Evolutionary conservation across 37 sponge, comb jelly and placozoan genomes (phyloP).

Genomic region (Hormiphora californensis): DNA sequence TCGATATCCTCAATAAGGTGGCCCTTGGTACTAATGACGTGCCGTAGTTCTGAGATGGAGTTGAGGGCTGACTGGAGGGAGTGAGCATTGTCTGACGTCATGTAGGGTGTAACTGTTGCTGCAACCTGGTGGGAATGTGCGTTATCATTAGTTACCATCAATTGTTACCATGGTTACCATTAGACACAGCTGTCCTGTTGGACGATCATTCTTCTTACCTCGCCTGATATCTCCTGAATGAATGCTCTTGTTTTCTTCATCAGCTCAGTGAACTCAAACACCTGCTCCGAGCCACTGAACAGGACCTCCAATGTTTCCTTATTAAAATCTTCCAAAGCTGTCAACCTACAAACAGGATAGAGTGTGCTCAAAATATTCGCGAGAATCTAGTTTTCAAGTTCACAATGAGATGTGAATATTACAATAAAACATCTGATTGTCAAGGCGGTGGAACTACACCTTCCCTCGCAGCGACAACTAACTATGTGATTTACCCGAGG

Average conservation of each 20-base stretch:
- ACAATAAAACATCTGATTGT: too few species aligned
- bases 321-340: background rate
- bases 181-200: too few species aligned
- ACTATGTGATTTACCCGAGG: too few species aligned
- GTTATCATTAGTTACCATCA: too few species aligned
- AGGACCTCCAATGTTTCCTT: conserved; percentile 42
- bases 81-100: background rate
- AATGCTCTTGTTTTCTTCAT: conserved; percentile 23
- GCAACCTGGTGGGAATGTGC: too few species aligned
- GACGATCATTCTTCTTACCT: background rate
- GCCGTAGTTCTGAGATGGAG: conserved; percentile 21
- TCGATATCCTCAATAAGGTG: conserved; percentile 42
- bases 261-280: background rate
- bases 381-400: too few species aligned
- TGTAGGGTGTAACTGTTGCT: conserved; percentile 6
- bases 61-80: conserved; percentile 33
- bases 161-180: too few species aligned
- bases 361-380: too few species aligned
- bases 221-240: conserved; percentile 3
- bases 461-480: too few species aligned
- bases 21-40: background rate
- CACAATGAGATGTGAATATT: too few species aligned
- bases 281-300: conserved; percentile 1
- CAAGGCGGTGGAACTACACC: too few species aligned
- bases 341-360: too few species aligned